Percentiles rank a stretch among this genome's conserved stretches.
phyloP scores from a whole-genome alignment of 2,113 vertebrate genomes.

The Pleuronectes platessa region DNA sequence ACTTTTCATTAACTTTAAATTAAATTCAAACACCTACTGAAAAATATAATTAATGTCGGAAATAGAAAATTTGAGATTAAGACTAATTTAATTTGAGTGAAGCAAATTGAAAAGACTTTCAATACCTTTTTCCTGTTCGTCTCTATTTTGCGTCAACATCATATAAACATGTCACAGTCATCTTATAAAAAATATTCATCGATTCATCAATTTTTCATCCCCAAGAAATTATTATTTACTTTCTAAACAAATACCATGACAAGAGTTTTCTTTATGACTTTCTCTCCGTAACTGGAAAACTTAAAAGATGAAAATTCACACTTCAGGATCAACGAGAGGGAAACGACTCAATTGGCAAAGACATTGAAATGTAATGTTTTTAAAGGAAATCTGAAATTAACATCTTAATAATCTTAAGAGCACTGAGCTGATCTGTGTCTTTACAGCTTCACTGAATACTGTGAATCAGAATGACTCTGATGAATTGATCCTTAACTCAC shows the following conservation, averaged over 20 bases:
- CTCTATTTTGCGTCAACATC: neutral
- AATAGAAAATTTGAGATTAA: neutral
- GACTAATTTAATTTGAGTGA: neutral
- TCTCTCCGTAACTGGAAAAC: neutral
- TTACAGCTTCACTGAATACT: neutral
- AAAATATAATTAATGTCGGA: too few relatives aligned
- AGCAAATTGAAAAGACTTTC: neutral
- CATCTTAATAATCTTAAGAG: too few relatives aligned
- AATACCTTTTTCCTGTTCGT: neutral
- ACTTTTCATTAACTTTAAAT: too few relatives aligned
- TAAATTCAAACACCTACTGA: too few relatives aligned
- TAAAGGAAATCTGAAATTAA: too few relatives aligned
- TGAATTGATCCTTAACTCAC: constrained; percentile 12
- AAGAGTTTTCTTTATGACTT: neutral
- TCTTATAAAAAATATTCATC: neutral
- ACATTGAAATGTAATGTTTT: neutral
- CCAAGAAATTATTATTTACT: too few relatives aligned
- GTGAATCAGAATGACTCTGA: neutral
- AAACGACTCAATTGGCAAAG: neutral
- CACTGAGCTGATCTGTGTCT: too few relatives aligned
- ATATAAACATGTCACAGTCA: neutral
- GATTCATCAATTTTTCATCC: neutral
- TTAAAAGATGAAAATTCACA: neutral
- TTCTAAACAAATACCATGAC: neutral
- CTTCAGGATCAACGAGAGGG: neutral